Evolutionary conservation across 2,888 invertebrate genomes (phyloP).

Genomic region (Halictus quadricinctus): DNA sequence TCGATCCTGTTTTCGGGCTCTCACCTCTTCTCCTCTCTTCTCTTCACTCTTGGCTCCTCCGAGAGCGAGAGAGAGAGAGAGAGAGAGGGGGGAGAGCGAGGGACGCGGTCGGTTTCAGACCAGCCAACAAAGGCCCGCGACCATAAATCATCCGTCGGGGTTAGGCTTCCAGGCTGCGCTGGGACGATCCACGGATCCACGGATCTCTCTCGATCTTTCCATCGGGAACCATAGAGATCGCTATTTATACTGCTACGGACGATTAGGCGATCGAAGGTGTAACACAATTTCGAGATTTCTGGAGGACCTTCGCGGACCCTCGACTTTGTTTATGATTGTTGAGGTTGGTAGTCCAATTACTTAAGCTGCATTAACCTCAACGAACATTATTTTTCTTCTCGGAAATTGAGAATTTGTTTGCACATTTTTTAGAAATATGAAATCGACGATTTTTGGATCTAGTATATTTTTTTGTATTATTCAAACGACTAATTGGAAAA

Average conservation of each 20-base stretch:
- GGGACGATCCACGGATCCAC: slow-evolving; percentile 22
- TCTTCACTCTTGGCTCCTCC: too few species aligned
- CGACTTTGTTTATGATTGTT: not conserved
- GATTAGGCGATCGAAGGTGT: not conserved
- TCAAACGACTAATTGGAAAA: too few species aligned
- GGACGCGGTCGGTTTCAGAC: slow-evolving; percentile 42
- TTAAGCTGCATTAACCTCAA: too few species aligned
- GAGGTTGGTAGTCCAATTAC: not conserved
- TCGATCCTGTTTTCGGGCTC: slow-evolving; percentile 61
- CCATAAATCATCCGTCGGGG: slow-evolving; percentile 51
- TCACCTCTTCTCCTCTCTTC: slow-evolving; percentile 31
- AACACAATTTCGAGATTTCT: not conserved
- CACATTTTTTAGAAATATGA: too few species aligned
- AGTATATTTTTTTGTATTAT: too few species aligned
- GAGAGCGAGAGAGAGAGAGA: not conserved
- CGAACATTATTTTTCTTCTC: too few species aligned
- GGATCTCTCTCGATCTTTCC: slow-evolving; percentile 1
- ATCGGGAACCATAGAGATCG: not conserved
- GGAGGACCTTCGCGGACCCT: not conserved
- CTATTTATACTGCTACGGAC: not conserved
- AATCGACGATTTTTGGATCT: too few species aligned
- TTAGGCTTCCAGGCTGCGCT: slow-evolving; percentile 51
- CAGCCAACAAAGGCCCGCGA: slow-evolving; percentile 55
- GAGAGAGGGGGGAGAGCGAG: not conserved
- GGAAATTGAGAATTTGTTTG: too few species aligned